Evolutionary conservation across 1,140 invertebrate genomes (phyloP).

Genomic region (Cephus cinctus): DNA sequence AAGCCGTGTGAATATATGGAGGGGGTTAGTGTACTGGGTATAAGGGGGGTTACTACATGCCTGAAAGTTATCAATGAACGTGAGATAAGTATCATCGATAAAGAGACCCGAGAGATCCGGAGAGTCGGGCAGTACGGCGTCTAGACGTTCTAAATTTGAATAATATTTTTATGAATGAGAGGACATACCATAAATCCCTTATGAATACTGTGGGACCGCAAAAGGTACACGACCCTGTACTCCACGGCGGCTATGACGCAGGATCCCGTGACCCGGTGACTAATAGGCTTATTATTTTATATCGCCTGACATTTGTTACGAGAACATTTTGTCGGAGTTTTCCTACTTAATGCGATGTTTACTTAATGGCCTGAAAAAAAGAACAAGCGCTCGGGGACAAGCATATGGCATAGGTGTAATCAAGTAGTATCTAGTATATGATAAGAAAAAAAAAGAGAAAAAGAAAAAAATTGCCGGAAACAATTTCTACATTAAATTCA

Average conservation of each 20-base stretch:
- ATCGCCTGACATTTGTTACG: constrained; percentile 47
- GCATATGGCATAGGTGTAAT: constrained; percentile 12
- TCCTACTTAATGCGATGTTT: constrained; percentile 38
- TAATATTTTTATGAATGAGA: constrained; percentile 57
- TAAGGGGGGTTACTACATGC: too few relatives aligned
- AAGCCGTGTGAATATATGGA: too few relatives aligned
- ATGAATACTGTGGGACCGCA: constrained; percentile 38
- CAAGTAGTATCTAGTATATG: too few relatives aligned
- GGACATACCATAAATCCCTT: constrained; percentile 50
- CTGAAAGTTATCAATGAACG: constrained; percentile 30
- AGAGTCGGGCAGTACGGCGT: constrained; percentile 22
- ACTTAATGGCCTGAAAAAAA: constrained; percentile 41
- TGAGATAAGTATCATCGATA: constrained; percentile 33
- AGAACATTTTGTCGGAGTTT: constrained; percentile 24
- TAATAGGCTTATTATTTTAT: constrained; percentile 56
- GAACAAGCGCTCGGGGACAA: too few relatives aligned
- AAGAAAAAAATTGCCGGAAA: constrained; percentile 11
- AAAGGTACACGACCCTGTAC: constrained; percentile 9
- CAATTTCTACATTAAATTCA: too few relatives aligned
- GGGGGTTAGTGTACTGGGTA: too few relatives aligned
- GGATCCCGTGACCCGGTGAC: constrained; percentile 35
- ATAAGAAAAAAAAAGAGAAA: constrained; percentile 1
- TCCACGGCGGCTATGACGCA: constrained; percentile 5
- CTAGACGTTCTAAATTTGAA: constrained; percentile 55
- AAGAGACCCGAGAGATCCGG: constrained; percentile 11